Base-by-base conservation (phyloP, 2,888 invertebrate genomes). In the Hipparchia sbordonii region DNA sequence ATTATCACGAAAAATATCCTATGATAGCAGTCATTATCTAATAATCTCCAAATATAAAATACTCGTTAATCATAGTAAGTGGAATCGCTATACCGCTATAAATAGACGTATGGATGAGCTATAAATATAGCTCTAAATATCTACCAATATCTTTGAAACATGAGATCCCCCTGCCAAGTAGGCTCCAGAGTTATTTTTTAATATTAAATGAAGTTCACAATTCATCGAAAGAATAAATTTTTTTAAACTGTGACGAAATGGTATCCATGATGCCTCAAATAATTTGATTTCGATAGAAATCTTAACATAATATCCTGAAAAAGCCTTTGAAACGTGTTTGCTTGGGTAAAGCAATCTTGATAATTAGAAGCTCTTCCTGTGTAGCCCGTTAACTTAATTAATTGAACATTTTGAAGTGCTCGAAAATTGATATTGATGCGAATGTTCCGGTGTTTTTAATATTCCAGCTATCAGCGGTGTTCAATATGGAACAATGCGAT, bases 371-470 rank as follows among this genome's bases (percentile, higher is more conserved):
- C 56, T 70, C 62, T 70, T 70, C 45, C 62, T 52, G 33, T 71
- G 39, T 67, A 61, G 78, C 80, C 79, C 79, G 79, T 82, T 81
- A 84, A 82, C 78, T 77, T 87, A 86, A 89, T 88, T 84, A 89
- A 90, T 88, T 83, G 84, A 83, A 85, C 75, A 79, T 85, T 84
- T 86, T 85, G 80, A 85, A 85, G 85, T 84, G 81, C 81, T 81
- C 78, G 77, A 80, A 91, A 90, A 91, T 90, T 89, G 88, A 87
- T 87, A 91, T 91, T 92, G 89, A 91, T 91, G 90, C 81, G 82
- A 81, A 78, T 82, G 83, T 88, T 89, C 87, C 88, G 86, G 79
- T 79, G 77, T 74, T 81, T 39, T 84, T 85, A 85, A 87, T 87
- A 85, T 82, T 67, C 57, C 45, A 52, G 69, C 71, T 71, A 75